Conservation (phyloP, 2,888 invertebrate species). For the Hyles lineata region DNA sequence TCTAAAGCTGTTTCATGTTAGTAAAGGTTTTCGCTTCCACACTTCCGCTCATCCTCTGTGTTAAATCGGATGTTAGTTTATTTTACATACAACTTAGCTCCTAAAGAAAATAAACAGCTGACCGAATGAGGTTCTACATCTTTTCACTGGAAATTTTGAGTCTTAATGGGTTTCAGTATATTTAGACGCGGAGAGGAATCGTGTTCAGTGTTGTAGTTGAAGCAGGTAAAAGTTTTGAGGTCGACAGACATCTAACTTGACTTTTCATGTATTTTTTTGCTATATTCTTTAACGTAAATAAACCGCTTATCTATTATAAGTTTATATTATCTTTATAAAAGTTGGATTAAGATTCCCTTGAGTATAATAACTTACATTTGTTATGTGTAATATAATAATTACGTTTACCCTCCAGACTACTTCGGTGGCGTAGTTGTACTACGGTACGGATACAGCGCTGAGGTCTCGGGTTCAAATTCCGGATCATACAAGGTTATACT, state of each 20-base stretch:
- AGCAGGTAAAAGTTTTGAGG: background rate
- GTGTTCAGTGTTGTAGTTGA: background rate
- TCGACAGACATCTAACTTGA: background rate
- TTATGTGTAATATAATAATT: no score
- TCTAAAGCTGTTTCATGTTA: background rate
- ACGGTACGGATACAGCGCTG: no score
- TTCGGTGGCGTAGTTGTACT: no score
- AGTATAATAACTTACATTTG: no score
- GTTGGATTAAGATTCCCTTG: background rate
- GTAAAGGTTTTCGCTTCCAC: conserved; percentile 14
- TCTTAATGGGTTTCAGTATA: background rate
- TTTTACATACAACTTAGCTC: conserved; percentile 42
- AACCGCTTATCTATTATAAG: no score
- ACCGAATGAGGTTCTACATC: conserved; percentile 37
- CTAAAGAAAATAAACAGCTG: conserved; percentile 41
- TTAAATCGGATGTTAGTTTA: conserved; percentile 44
- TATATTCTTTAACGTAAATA: background rate
- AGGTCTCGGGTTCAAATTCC: no score
- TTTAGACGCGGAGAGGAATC: background rate
- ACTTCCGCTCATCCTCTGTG: conserved; percentile 9
- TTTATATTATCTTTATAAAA: no score
- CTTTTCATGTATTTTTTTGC: background rate
- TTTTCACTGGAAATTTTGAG: conserved; percentile 8
- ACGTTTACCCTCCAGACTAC: no score
- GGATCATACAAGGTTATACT: no score